phyloP scores from a whole-genome alignment of 2,113 vertebrate genomes.

The Prinia subflava region DNA sequence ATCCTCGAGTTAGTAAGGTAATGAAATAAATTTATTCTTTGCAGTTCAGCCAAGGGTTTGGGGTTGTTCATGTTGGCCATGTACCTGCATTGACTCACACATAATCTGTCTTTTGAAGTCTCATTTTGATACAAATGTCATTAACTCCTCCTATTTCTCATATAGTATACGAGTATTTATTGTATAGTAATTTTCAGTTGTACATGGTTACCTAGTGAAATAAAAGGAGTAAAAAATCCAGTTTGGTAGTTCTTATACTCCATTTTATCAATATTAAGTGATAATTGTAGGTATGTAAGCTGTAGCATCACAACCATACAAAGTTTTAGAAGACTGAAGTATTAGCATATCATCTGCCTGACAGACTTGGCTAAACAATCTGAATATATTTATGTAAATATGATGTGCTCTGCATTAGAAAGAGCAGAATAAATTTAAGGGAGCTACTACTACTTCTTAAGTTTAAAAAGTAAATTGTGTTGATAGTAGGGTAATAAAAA shows the following conservation, averaged over 20 bases:
- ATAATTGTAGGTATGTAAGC: not conserved
- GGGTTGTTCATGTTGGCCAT: not conserved
- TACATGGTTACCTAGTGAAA: not conserved
- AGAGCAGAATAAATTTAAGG: not conserved
- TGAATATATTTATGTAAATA: not conserved
- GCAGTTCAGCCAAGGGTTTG: not conserved
- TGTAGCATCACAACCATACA: not conserved
- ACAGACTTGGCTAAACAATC: not conserved
- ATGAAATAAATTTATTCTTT: not conserved
- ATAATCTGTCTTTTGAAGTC: not conserved
- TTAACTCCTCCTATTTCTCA: not conserved
- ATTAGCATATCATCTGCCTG: not conserved
- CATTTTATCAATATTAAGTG: not conserved
- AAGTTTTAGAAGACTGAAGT: not conserved
- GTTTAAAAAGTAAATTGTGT: not conserved
- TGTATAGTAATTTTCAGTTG: not conserved
- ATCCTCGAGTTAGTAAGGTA: not conserved
- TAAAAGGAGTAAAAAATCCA: not conserved
- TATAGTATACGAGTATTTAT: too few species aligned
- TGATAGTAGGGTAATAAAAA: not conserved
- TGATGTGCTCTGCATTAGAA: not conserved
- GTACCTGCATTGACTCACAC: not conserved
- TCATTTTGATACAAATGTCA: not conserved
- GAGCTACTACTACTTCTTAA: not conserved
- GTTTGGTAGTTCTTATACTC: not conserved